Evolutionary conservation across 2,113 vertebrate genomes (phyloP), one percentile per base, ranked within the genome.

Genomic region (Azemiops feae): DNA sequence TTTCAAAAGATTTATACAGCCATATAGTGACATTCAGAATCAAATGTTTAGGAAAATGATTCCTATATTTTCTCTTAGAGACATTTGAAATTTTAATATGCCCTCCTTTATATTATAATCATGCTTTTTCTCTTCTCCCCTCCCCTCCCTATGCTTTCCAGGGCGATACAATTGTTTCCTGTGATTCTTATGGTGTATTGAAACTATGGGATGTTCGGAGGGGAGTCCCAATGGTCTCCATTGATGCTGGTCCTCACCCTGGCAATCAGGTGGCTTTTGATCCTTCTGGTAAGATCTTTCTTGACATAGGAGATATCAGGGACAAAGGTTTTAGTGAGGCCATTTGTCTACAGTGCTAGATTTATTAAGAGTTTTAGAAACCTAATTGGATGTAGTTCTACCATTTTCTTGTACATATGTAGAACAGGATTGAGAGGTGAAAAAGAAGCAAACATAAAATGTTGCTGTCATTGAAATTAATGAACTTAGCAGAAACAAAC

Each of bases 161-260:
- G 97, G 97, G 98, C 11, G 96, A 98, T 39, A 92, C 87, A 0
- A 92, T 98, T 88, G 98, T 98, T 45, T 99, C 98, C 92, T 98
- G 98, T 8, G 98, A 98, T 96, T 96, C 97, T 27, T 96, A 96
- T 0, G 97, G 98, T 0, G 55, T 97, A 50, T 53, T 97, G 95
- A 98, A 98, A 92, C 96, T 99, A 6, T 99, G 98, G 98, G 99
- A 99, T 92, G 89, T 98, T 85, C 95, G 96, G 90, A 98, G 96
- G n/a, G 94, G 93, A 1, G 55, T 95, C 1, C 95, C 97, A 0
- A 12, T 96, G 18, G 93, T 97, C 0, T 97, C 97, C 0, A 55
- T 98, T 74, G 98, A 98, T 10, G 92, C 97, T 0, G 98, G 98
- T 5, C 98, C 98, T 0, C 94, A 96, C 92, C 95, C 97, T 1